Percentiles rank a stretch among this genome's conserved stretches.
These are phyloP conservation scores for Lasiommata megera DNA, from an alignment of 2,888 invertebrate species.

Conservation along the genomic window DNA sequence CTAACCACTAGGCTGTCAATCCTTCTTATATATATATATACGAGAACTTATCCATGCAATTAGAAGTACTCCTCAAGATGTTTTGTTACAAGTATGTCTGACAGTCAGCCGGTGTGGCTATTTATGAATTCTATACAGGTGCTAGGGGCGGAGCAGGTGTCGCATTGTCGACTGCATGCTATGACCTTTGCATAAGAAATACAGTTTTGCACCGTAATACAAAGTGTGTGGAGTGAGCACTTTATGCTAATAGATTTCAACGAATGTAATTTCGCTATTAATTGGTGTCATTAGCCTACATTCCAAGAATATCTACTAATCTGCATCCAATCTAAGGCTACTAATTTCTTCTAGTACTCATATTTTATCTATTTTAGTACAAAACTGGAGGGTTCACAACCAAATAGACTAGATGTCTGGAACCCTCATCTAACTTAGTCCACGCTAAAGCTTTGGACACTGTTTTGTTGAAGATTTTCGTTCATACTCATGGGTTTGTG, in stretches of 20 bases:
- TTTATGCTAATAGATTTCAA: constrained; percentile 14
- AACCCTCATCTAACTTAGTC: no score
- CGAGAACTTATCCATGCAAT: not conserved
- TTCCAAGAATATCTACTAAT: not conserved
- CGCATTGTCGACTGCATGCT: constrained; percentile 64
- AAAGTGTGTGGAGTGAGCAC: constrained; percentile 17
- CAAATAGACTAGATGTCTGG: no score
- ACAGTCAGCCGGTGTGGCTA: constrained; percentile 51
- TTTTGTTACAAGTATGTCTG: constrained; percentile 35
- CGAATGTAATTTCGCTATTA: constrained; percentile 10
- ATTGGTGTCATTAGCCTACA: not conserved
- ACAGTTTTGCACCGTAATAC: constrained; percentile 39
- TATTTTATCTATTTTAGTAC: no score
- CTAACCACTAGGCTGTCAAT: no score
- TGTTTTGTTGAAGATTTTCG: no score
- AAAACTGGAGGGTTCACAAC: no score
- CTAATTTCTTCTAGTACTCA: no score
- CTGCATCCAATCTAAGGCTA: not conserved
- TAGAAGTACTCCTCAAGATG: not conserved
- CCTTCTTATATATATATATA: no score
- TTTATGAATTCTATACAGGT: constrained; percentile 74
- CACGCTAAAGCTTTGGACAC: no score
- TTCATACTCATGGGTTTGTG: no score
- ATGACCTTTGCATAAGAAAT: constrained; percentile 71
- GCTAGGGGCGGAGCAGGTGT: constrained; percentile 63